Percentiles rank a stretch among this genome's conserved stretches.
Conservation (phyloP, 2,113 vertebrate species). For the Mirounga angustirostris region DNA sequence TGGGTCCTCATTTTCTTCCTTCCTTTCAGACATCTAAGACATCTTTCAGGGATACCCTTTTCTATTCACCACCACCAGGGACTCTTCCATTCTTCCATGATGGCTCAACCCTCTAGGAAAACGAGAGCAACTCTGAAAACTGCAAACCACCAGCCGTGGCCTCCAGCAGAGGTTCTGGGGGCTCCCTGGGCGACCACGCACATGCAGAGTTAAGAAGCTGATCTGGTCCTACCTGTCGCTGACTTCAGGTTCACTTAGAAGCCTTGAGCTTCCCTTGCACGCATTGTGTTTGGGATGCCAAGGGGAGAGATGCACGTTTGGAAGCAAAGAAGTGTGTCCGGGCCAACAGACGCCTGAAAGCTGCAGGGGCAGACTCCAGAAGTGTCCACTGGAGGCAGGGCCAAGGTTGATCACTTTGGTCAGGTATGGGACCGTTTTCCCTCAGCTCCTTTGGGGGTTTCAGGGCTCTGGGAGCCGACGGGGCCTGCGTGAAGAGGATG, state of each 20-base stretch:
- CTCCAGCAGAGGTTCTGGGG: neutral
- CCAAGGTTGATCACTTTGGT: slow-evolving; percentile 44
- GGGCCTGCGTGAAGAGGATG: slow-evolving; percentile 40
- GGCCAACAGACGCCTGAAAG: neutral
- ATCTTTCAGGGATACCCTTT: neutral
- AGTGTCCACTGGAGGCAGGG: neutral
- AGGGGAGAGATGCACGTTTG: neutral
- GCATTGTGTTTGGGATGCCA: slow-evolving; percentile 39
- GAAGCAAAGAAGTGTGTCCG: neutral
- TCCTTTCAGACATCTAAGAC: slow-evolving; percentile 59
- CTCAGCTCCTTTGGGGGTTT: slow-evolving; percentile 56
- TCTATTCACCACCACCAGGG: neutral
- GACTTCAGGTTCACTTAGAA: slow-evolving; percentile 63
- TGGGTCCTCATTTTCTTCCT: slow-evolving; percentile 59
- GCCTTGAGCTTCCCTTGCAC: slow-evolving; percentile 13
- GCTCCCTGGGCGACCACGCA: neutral
- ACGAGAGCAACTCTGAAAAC: neutral
- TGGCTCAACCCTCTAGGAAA: slow-evolving; percentile 39
- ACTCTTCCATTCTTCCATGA: neutral
- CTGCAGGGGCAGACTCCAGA: neutral
- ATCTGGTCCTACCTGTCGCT: slow-evolving; percentile 83
- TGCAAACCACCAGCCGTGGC: neutral
- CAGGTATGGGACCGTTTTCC: slow-evolving; percentile 9
- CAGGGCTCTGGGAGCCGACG: slow-evolving; percentile 68
- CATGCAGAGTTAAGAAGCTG: slow-evolving; percentile 49